Evolutionary conservation across 2,888 invertebrate genomes (phyloP).

Genomic region (Scaptodrosophila latifasciaeformis): DNA sequence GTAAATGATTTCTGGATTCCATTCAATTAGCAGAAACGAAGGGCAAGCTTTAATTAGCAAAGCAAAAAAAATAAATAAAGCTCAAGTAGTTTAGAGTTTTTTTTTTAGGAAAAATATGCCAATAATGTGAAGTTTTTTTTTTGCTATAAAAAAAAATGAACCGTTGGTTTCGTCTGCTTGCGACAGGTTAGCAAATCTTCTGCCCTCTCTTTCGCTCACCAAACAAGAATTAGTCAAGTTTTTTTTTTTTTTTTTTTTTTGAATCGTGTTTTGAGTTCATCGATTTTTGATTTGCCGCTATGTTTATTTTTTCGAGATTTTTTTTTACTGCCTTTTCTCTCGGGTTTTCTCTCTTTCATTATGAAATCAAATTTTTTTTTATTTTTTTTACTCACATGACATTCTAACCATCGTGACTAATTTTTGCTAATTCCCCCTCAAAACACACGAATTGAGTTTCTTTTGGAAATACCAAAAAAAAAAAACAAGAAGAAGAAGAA

Average conservation of each 20-base stretch:
- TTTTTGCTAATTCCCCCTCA: background rate
- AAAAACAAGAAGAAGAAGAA: too few relatives aligned
- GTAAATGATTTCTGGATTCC: too few relatives aligned
- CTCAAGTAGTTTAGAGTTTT: too few relatives aligned
- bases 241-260: too few relatives aligned
- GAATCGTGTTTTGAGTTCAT: slow-evolving; percentile 20
- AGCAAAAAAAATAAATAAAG: too few relatives aligned
- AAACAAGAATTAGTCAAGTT: too few relatives aligned
- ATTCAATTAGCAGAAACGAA: too few relatives aligned
- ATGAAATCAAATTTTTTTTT: background rate
- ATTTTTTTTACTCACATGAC: background rate
- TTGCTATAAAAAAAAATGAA: background rate
- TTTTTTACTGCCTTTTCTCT: background rate
- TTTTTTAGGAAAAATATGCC: background rate
- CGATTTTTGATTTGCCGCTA: slow-evolving; percentile 23
- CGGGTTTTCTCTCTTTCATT: background rate
- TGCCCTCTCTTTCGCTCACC: too few relatives aligned
- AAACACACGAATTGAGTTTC: too few relatives aligned
- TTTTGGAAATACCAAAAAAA: too few relatives aligned
- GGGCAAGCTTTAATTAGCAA: too few relatives aligned
- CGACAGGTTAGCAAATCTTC: slow-evolving; percentile 9
- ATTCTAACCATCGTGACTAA: background rate
- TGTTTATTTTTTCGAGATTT: slow-evolving; percentile 4
- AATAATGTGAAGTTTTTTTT: background rate
- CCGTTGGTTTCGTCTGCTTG: background rate